Evolutionary conservation across 2,797 vertebrate species (phyloP).

Genomic region (Muscicapa comitata): DNA sequence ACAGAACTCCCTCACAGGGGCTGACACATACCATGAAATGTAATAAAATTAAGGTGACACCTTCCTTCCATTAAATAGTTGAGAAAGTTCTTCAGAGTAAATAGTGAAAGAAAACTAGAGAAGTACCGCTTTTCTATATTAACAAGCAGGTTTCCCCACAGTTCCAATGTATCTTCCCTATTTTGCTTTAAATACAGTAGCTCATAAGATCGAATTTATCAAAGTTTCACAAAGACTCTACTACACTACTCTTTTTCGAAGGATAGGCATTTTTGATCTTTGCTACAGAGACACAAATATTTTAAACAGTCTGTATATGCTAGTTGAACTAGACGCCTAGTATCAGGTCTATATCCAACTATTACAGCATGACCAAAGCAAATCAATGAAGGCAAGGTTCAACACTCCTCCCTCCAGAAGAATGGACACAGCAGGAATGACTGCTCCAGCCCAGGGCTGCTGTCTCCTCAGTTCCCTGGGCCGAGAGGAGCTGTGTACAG

Average conservation of each 20-base stretch:
- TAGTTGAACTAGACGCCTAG: background rate
- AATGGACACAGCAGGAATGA: rapidly evolving
- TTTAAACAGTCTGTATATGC: background rate
- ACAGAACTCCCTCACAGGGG: background rate
- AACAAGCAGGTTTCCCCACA: background rate
- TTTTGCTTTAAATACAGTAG: background rate
- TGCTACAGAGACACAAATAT: background rate
- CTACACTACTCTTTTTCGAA: background rate
- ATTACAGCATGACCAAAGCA: rapidly evolving
- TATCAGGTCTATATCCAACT: background rate
- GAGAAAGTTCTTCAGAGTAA: background rate
- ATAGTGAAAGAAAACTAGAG: background rate
- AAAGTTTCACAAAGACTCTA: background rate
- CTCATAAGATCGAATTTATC: background rate
- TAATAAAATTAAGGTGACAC: background rate
- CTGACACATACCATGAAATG: background rate
- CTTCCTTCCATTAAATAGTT: background rate
- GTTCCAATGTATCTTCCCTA: background rate
- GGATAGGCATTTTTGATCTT: background rate
- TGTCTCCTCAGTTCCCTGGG: background rate
- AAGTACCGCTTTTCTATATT: background rate
- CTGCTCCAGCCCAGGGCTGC: background rate
- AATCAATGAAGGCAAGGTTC: background rate
- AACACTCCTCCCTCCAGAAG: background rate
- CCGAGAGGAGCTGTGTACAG: background rate